Conservation (phyloP, 2,113 vertebrate genomes). For the Hyla sarda region DNA sequence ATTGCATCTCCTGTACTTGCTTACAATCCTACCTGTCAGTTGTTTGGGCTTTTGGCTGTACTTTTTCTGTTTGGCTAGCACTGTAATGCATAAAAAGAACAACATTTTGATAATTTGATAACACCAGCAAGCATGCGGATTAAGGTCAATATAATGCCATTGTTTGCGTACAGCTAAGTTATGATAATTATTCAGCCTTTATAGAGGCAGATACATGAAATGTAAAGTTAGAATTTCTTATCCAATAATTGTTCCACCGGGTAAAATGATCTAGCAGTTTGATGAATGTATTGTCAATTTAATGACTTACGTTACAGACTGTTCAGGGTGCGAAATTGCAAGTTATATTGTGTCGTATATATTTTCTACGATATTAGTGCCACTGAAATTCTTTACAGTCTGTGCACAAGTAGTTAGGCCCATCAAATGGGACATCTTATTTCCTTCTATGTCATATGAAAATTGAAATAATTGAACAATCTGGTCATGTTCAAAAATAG, state of each 20-base stretch:
- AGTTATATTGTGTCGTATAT: not conserved
- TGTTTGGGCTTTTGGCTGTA: not conserved
- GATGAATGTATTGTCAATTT: slow-evolving; percentile 25
- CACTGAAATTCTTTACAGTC: not conserved
- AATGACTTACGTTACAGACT: slow-evolving; percentile 29
- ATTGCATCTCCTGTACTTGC: not conserved
- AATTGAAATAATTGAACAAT: not conserved
- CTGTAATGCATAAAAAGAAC: not conserved
- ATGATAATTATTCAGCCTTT: slow-evolving; percentile 18
- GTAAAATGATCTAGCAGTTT: slow-evolving; percentile 30
- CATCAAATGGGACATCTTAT: not conserved
- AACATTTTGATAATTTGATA: not conserved
- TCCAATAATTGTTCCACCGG: slow-evolving; percentile 32
- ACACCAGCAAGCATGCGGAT: slow-evolving; percentile 1
- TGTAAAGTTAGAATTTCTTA: slow-evolving; percentile 16
- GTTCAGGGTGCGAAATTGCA: not conserved
- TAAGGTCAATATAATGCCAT: slow-evolving; percentile 1
- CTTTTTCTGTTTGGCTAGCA: not conserved
- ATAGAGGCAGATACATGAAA: slow-evolving; percentile 27
- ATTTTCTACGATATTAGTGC: not conserved
- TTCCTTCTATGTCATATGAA: not conserved
- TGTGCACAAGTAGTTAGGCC: not conserved
- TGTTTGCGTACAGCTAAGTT: slow-evolving; percentile 25
- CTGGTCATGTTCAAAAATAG: not conserved
- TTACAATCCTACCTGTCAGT: not conserved